Evolutionary conservation across 1,140 invertebrate species (phyloP).

Genomic region (Rhynchophorus ferrugineus): DNA sequence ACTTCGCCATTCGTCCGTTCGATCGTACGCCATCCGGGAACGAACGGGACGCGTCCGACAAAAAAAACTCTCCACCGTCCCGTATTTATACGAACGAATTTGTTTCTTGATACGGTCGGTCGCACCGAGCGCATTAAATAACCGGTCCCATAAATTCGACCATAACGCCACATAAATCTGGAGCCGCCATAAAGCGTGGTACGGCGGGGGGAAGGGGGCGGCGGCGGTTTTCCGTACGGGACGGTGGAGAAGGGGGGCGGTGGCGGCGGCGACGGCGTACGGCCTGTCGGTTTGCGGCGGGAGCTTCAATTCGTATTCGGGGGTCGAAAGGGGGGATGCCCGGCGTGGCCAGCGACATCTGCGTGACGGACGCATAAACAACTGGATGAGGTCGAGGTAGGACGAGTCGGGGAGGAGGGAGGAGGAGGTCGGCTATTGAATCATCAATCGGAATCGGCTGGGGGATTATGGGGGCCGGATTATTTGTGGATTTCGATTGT

Average conservation of each 20-base stretch:
- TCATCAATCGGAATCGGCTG: conserved; percentile 25
- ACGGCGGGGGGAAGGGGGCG: no score
- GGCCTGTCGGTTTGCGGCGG: no score
- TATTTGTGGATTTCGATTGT: no score
- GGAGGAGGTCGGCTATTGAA: conserved; percentile 27
- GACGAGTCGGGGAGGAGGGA: no score
- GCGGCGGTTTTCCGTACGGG: conserved; percentile 14
- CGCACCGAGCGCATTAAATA: conserved; percentile 18
- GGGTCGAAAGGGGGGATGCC: neutral
- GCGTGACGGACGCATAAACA: conserved; percentile 27
- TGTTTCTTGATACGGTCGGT: conserved; percentile 20
- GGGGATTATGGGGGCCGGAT: no score
- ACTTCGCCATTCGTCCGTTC: no score
- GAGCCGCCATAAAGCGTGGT: conserved; percentile 30
- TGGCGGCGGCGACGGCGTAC: neutral
- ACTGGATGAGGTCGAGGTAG: conserved; percentile 21
- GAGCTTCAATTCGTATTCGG: no score
- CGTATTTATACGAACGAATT: conserved; percentile 22
- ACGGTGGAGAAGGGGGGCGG: neutral
- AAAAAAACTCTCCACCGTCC: conserved; percentile 3
- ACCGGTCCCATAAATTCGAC: conserved; percentile 34
- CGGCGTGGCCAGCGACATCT: conserved; percentile 24
- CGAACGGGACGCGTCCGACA: no score
- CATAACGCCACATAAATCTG: conserved; percentile 38
- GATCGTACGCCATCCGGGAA: no score